A percentile compares a stretch with the other conserved stretches of the same genome.
These are phyloP conservation scores for Numenius phaeopus DNA, from an alignment of 2,797 vertebrate species.

Conservation along the genomic window DNA sequence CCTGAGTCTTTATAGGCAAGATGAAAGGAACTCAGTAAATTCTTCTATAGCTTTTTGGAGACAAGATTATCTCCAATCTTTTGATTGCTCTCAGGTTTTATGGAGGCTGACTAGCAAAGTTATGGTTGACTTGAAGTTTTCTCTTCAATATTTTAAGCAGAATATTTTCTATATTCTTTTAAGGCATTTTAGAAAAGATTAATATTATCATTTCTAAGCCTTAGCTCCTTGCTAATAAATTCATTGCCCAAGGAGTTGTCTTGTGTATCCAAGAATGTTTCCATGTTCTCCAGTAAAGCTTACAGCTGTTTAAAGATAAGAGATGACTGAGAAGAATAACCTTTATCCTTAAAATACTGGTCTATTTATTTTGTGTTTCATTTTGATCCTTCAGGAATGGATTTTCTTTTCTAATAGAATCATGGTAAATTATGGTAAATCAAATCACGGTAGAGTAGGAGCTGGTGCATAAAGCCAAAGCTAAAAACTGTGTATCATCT, in stretches of 20 bases:
- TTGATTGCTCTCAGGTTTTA: background rate
- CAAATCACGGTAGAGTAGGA: background rate
- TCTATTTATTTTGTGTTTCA: background rate
- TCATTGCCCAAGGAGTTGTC: background rate
- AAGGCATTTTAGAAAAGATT: background rate
- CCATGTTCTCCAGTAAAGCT: background rate
- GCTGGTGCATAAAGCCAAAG: background rate
- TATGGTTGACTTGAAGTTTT: background rate
- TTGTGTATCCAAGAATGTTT: background rate
- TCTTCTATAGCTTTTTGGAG: background rate
- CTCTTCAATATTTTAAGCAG: background rate
- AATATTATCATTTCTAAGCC: background rate
- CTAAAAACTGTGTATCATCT: background rate
- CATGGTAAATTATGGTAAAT: background rate
- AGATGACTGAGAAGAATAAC: background rate
- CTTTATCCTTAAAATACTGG: background rate
- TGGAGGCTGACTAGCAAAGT: background rate
- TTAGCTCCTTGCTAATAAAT: background rate
- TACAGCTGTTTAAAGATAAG: background rate
- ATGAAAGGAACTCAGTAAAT: background rate
- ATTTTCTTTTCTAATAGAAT: background rate
- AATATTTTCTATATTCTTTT: background rate
- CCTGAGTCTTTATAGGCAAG: background rate
- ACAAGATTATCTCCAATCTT: background rate
- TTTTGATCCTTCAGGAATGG: background rate